Conservation (phyloP, 2,113 vertebrate species). For the Oriolus oriolus region DNA sequence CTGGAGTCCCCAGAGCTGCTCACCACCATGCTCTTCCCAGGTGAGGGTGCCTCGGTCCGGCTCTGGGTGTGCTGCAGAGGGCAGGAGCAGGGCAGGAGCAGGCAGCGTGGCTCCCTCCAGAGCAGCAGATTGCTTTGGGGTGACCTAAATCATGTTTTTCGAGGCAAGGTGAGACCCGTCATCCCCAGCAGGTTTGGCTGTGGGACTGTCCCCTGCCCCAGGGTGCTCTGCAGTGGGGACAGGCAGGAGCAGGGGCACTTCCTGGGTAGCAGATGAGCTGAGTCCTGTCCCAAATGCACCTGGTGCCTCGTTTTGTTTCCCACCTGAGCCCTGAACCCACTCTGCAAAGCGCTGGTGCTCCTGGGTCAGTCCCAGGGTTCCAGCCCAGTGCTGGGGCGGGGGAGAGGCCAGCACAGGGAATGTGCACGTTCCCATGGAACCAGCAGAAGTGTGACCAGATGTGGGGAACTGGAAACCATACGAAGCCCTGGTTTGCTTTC, state of each 20-base stretch:
- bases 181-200: not conserved
- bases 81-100: not conserved
- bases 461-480: too few relatives aligned
- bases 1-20: conserved; percentile 87
- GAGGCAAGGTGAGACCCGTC: accelerated
- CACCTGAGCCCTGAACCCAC: not conserved
- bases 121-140: not conserved
- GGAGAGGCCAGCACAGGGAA: not conserved
- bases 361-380: too few relatives aligned
- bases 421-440: accelerated
- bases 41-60: conserved; percentile 31
- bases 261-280: accelerated
- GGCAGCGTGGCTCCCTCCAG: not conserved
- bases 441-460: accelerated
- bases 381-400: not conserved
- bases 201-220: not conserved
- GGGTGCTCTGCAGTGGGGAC: not conserved
- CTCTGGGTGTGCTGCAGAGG: not conserved
- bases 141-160: not conserved
- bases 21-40: conserved; percentile 91
- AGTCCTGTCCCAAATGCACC: not conserved
- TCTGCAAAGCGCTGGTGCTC: not conserved
- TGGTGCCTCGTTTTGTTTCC: not conserved
- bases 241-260: not conserved
- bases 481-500: not conserved